phyloP scores from a whole-genome alignment of 2,888 invertebrate genomes.

The Orgyia antiqua region DNA sequence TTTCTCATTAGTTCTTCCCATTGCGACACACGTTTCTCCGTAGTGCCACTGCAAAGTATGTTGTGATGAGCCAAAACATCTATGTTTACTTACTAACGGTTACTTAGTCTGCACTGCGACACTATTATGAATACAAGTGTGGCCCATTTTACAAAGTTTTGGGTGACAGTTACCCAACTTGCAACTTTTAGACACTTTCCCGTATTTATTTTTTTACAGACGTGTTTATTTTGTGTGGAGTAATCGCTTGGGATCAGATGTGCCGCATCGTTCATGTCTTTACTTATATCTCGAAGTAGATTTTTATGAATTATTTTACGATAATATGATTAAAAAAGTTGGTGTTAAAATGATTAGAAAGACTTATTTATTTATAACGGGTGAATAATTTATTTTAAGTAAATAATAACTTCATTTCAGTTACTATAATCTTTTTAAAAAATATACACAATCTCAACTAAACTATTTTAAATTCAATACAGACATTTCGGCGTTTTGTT shows the following conservation, averaged over 20 bases:
- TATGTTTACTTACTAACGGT: constrained; percentile 7
- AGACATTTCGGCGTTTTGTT: too few species aligned
- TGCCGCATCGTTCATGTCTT: too few species aligned
- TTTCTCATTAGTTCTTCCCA: constrained; percentile 65
- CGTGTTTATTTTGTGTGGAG: neutral
- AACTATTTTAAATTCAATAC: too few species aligned
- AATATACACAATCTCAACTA: too few species aligned
- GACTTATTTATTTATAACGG: too few species aligned
- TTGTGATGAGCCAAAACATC: constrained; percentile 7
- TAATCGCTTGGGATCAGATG: constrained; percentile 3
- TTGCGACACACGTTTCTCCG: constrained; percentile 47
- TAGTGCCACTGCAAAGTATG: constrained; percentile 15
- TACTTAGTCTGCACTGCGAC: constrained; percentile 9
- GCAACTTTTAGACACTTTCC: constrained; percentile 8
- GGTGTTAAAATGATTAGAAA: too few species aligned
- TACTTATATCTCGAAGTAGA: too few species aligned
- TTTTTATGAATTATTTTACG: too few species aligned
- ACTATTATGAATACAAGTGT: constrained; percentile 23
- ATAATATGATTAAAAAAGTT: too few species aligned
- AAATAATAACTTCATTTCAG: too few species aligned
- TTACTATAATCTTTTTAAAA: too few species aligned
- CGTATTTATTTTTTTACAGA: constrained; percentile 5
- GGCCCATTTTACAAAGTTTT: constrained; percentile 17
- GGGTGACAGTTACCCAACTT: constrained; percentile 5
- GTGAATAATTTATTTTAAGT: too few species aligned